A percentile compares a stretch with the other conserved stretches of the same genome.
Evolutionary conservation across 1,140 invertebrate genomes (phyloP).

Genomic region (Drosophila paulistorum): DNA sequence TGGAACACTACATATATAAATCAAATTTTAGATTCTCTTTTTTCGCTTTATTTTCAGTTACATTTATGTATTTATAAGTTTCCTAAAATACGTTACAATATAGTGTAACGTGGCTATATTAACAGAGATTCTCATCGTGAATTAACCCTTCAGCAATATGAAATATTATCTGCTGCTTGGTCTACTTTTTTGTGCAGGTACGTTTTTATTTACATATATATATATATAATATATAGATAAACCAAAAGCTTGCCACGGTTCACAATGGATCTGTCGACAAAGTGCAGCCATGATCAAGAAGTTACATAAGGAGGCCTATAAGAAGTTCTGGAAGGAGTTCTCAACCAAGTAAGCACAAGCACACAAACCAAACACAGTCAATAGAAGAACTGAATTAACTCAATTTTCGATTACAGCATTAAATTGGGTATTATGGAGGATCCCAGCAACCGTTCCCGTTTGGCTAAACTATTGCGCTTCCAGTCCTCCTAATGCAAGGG

Average conservation of each 20-base stretch:
- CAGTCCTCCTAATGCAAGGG: slow-evolving; percentile 90
- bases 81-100: too few species aligned
- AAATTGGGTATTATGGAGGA: slow-evolving; percentile 99
- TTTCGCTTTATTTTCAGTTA: too few species aligned
- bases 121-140: slow-evolving; percentile 27
- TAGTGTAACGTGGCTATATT: slow-evolving; percentile 68
- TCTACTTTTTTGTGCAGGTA: slow-evolving; percentile 85
- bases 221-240: too few species aligned
- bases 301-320: slow-evolving; percentile 94
- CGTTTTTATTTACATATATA: slow-evolving; percentile 40
- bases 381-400: background rate
- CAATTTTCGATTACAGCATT: slow-evolving; percentile 85
- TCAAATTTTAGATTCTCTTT: too few species aligned
- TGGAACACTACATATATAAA: too few species aligned
- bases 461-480: slow-evolving; percentile 98
- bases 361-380: background rate
- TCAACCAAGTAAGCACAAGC: slow-evolving; percentile 97
- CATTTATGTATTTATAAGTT: too few species aligned
- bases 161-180: slow-evolving; percentile 84
- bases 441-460: slow-evolving; percentile 95
- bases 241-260: slow-evolving; percentile 41
- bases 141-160: slow-evolving; percentile 81
- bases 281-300: slow-evolving; percentile 91
- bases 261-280: background rate
- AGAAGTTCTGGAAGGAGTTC: slow-evolving; percentile 99